A percentile compares a stretch with the other conserved stretches of the same genome.
Evolutionary conservation across 1,140 invertebrate genomes (phyloP).

Genomic region (Lysiphlebus fabarum): DNA sequence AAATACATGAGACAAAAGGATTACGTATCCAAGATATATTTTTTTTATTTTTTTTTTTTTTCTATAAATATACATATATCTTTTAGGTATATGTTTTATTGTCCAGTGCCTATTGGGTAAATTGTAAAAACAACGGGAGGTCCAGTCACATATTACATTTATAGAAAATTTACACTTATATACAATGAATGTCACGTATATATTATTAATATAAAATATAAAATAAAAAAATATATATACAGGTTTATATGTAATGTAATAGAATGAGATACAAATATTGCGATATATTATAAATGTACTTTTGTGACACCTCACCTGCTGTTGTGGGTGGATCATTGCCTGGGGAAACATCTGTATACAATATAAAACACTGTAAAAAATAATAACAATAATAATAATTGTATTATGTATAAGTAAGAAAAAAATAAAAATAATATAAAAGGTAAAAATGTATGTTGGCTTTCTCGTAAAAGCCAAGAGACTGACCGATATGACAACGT

Average conservation of each 20-base stretch:
- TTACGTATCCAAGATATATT: too few relatives aligned
- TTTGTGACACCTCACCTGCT: conserved; percentile 56
- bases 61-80: too few relatives aligned
- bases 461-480: conserved; percentile 4
- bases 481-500: conserved; percentile 18
- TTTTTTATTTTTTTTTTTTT: too few relatives aligned
- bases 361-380: conserved; percentile 7
- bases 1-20: too few relatives aligned
- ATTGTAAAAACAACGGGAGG: background rate
- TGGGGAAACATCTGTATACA: background rate
- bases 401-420: conserved; percentile 23
- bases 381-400: conserved; percentile 37
- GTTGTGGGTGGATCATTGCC: conserved; percentile 49
- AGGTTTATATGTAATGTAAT: background rate
- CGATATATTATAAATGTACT: conserved; percentile 53
- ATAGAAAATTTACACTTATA: conserved; percentile 39
- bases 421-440: conserved; percentile 1
- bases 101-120: too few relatives aligned
- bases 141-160: too few relatives aligned
- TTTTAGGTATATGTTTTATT: too few relatives aligned
- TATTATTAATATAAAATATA: background rate
- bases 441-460: conserved; percentile 8
- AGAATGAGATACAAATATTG: conserved; percentile 31
- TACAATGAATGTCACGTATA: conserved; percentile 1
- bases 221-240: too few relatives aligned